Evolutionary conservation across 2,888 invertebrate species (phyloP).

Genomic region (Drosophila percnosoma): DNA sequence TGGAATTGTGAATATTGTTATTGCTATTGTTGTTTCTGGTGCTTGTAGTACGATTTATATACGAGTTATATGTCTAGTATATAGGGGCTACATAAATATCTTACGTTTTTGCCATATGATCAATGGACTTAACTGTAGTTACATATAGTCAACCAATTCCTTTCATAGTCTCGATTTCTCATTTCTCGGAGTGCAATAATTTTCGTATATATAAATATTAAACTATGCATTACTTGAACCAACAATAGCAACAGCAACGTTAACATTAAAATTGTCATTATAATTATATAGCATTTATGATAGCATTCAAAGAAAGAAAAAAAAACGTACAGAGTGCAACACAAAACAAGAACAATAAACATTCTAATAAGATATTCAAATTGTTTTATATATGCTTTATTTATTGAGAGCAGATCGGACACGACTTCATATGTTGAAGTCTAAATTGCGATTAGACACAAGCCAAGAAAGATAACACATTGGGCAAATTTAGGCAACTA

Average conservation of each 20-base stretch:
- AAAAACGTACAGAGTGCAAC: constrained; percentile 27
- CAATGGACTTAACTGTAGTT: constrained; percentile 33
- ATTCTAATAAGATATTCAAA: constrained; percentile 10
- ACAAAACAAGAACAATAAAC: constrained; percentile 34
- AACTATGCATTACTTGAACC: constrained; percentile 5
- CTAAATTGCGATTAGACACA: neutral
- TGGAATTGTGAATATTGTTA: constrained; percentile 25
- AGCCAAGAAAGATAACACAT: neutral
- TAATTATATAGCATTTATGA: constrained; percentile 49
- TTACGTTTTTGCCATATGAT: constrained; percentile 48
- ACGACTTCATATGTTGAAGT: neutral
- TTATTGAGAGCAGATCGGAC: neutral
- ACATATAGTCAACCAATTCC: constrained; percentile 36
- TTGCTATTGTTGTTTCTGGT: constrained; percentile 19
- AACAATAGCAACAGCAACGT: constrained; percentile 24
- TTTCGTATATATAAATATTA: constrained; percentile 5
- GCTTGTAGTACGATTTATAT: neutral
- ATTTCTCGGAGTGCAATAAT: constrained; percentile 35
- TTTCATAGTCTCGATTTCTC: constrained; percentile 26
- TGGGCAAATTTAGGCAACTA: neutral
- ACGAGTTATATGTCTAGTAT: constrained; percentile 17
- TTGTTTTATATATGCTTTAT: neutral
- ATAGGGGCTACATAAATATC: constrained; percentile 19
- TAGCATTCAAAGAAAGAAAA: constrained; percentile 16
- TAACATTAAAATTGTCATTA: constrained; percentile 15